Evolutionary conservation across 2,113 vertebrate genomes (phyloP).

Genomic region (Passer montanus): DNA sequence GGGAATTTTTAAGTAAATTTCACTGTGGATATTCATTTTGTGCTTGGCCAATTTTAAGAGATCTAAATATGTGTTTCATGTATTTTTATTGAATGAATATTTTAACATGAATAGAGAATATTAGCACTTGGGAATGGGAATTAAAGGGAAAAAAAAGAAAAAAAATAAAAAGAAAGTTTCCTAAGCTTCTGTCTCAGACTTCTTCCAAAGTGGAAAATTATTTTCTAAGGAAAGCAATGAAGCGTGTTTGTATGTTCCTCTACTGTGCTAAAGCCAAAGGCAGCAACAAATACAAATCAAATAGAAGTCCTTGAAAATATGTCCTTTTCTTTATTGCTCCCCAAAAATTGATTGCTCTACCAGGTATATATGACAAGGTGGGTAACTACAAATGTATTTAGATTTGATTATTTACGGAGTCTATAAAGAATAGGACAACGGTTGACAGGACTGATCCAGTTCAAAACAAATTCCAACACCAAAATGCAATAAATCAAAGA

Average conservation of each 20-base stretch:
- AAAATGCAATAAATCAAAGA: constrained; percentile 6
- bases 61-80: neutral
- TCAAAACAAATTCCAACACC: neutral
- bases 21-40: neutral
- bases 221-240: neutral
- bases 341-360: neutral
- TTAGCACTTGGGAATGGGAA: neutral
- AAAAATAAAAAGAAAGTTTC: neutral
- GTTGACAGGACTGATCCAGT: neutral
- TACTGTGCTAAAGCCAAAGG: neutral
- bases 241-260: neutral
- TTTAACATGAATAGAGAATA: neutral
- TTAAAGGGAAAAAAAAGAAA: neutral
- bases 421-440: neutral
- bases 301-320: constrained; percentile 26
- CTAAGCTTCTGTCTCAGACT: neutral
- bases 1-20: neutral
- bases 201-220: neutral
- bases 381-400: constrained; percentile 42
- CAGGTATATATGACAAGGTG: neutral
- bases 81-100: neutral
- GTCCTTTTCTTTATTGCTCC: constrained; percentile 3
- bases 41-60: neutral
- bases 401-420: constrained; percentile 10
- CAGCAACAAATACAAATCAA: constrained; percentile 26